Evolutionary conservation across 2,888 invertebrate genomes (phyloP), one percentile per base, ranked within the genome.

Genomic region (Caenorhabditis sp.): DNA sequence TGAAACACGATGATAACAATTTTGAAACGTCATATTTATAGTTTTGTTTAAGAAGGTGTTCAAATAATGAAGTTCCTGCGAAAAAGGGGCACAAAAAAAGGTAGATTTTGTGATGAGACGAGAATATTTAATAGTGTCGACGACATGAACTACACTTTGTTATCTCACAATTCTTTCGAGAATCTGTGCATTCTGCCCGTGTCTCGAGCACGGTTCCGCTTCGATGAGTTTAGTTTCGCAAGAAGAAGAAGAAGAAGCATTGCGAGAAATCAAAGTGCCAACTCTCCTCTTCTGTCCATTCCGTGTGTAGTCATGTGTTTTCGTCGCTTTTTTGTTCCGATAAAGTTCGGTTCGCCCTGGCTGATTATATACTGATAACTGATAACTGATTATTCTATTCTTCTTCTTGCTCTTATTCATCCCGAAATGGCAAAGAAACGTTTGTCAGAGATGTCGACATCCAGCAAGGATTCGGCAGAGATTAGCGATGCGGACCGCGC

Each of bases 401-500:
- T 61, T 61, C 22, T 11, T 24, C 37, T 60, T n/a, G n/a, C n/a
- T n/a, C n/a, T n/a, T n/a, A n/a, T n/a, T n/a, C 60, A 22, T 61
- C 40, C 13, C 11, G 28, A 62, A 47, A 62, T 62, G 62, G 28
- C 62, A 15, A 76, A 76, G 55, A 76, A 74, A 40, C 56, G 64
- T 35, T 56, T 74, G n/a, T 53, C 58, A 62, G 32, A 47, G 35
- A 76, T 76, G 76, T 9, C 32, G 4, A 32, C 76, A 13, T n/a
- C n/a, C n/a, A 76, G 47, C 61, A 61, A 61, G 9, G 58, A 60
- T 22, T 2, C 74, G 15, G 40, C 60, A n/a, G 79, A 83, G 32
- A 80, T 83, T 35, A 76, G 50, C n/a, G 76, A 79, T 1, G 40
- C 70, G 9, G 85, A 85, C 62, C 51, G 83, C 18, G 72, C 72